Evolutionary conservation across 2,888 invertebrate species (phyloP).

Genomic region (Brachynemurus nebulosus): DNA sequence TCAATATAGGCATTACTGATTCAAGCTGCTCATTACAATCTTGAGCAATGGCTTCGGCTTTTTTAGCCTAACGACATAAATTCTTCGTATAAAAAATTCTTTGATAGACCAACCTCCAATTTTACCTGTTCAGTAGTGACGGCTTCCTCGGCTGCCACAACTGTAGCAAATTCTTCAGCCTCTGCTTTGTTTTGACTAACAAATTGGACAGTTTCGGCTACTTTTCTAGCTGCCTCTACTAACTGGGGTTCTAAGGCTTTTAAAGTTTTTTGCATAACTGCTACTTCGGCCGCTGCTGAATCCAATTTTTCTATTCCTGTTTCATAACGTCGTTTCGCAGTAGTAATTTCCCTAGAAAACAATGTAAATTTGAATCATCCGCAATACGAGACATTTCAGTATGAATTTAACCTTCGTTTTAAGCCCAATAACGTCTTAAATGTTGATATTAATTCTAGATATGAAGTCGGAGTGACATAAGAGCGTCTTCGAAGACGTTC

Average conservation of each 20-base stretch:
- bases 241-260: constrained; percentile 77
- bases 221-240: constrained; percentile 72
- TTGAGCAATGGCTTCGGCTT: constrained; percentile 75
- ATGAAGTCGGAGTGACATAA: constrained; percentile 89
- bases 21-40: constrained; percentile 87
- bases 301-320: constrained; percentile 77
- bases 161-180: constrained; percentile 67
- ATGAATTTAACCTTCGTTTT: constrained; percentile 60
- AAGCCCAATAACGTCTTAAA: constrained; percentile 65
- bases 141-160: constrained; percentile 66
- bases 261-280: constrained; percentile 69
- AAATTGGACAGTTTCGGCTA: constrained; percentile 71
- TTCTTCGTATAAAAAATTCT: neutral
- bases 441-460: constrained; percentile 80
- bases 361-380: no score
- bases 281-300: constrained; percentile 65
- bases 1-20: constrained; percentile 83
- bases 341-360: constrained; percentile 45
- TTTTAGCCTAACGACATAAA: constrained; percentile 32
- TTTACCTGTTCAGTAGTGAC: constrained; percentile 69
- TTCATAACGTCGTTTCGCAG: constrained; percentile 62
- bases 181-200: constrained; percentile 80
- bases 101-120: neutral
- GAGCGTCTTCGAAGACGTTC: constrained; percentile 57
- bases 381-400: no score